Percentiles rank a stretch among this genome's conserved stretches.
phyloP scores from a whole-genome alignment of 2,888 invertebrate species.

The Odontothrips loti region DNA sequence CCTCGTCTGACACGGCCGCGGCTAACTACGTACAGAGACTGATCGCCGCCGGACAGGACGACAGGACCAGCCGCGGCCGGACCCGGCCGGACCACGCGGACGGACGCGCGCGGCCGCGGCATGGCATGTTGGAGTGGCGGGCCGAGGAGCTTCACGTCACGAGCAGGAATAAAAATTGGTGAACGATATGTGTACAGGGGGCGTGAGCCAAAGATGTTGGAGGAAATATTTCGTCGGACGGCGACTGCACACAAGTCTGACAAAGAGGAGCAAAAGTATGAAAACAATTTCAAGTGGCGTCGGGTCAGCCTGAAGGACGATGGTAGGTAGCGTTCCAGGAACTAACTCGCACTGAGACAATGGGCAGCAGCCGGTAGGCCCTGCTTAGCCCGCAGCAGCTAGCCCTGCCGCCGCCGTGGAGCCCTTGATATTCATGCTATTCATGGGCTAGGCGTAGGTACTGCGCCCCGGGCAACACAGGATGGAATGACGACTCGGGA shows the following conservation, averaged over 20 bases:
- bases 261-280: conserved; percentile 46
- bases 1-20: not conserved
- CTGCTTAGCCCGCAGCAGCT: conserved; percentile 33
- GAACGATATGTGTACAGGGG: no score
- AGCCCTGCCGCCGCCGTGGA: conserved; percentile 41
- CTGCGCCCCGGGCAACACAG: not conserved
- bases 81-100: no score
- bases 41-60: no score
- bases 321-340: conserved; percentile 6
- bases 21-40: not conserved
- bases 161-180: no score
- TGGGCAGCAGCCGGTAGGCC: no score
- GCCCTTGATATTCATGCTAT: conserved; percentile 42
- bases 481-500: no score
- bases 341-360: not conserved
- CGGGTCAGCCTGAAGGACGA: not conserved
- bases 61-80: no score
- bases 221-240: no score
- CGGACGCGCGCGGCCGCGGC: no score
- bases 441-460: conserved; percentile 42
- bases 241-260: not conserved
- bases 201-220: no score
- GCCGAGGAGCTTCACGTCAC: not conserved
- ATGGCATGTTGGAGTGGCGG: not conserved
- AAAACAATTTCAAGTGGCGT: conserved; percentile 35